Base-by-base conservation (phyloP, 2,797 vertebrate species). In the Acridotheres tristis region DNA sequence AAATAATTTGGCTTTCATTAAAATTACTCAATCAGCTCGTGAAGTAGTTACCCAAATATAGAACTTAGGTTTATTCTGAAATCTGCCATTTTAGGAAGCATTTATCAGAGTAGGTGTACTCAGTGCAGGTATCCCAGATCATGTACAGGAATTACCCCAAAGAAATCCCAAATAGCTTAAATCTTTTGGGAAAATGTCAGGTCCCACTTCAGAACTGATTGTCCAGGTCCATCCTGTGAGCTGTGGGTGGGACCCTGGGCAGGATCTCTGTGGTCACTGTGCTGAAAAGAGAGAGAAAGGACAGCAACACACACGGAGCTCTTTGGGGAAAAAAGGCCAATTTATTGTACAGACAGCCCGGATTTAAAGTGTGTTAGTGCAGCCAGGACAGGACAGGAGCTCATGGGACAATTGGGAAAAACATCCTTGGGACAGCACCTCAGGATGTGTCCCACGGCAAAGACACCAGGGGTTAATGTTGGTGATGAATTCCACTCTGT, bases 191-290 rank as follows among this genome's bases (percentile, higher is more conserved):
- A 36, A 77, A 80, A 48, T 29, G 26, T 48, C 61, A 90, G 51
- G 48, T 65, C 30, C 18, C 43, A 25, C 15, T 34, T 91, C 59
- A 76, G 26, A 68, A 76, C 47, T 5, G 40, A 30, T 4, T 47
- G 2, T 2, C 13, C 15, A 7, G 2, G 17, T 48, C 53, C 61
- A 36, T 19, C 43, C 48, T 3, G 0, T 7, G 13, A 38, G 34
- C 47, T 25, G 25, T 66, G 38, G 34, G 1, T 42, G 75, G 22
- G 55, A 40, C 7, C 5, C 48, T n/a, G n/a, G 55, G 36, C 42
- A 36, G 36, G 9, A 36, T 36, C 36, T 36, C 36, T 36, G 36
- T 36, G 36, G 36, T 36, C 10, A 36, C 36, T 36, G 36, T 9
- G 36, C 36, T 36, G 36, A 4, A 36, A 36, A 36, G 36, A 10